These are phyloP conservation scores for Argyresthia albistria DNA, from an alignment of 2,888 invertebrate genomes.

Conservation along the genomic window DNA sequence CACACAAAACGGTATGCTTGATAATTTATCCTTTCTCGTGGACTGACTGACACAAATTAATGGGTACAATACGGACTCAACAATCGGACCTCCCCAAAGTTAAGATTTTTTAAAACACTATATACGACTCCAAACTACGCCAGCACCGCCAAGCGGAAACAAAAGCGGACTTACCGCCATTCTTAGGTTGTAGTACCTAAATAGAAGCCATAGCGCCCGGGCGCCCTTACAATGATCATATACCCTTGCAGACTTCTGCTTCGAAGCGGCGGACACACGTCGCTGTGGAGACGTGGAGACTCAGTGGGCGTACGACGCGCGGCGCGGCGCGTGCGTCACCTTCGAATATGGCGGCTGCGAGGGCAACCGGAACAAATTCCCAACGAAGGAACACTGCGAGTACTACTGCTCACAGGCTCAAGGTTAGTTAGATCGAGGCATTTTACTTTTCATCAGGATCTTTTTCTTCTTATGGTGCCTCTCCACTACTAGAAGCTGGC, in stretches of 20 bases:
- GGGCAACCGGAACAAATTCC: constrained; percentile 87
- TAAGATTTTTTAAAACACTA: too few species aligned
- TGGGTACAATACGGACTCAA: too few species aligned
- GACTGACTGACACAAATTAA: too few species aligned
- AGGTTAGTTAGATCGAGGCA: constrained; percentile 7
- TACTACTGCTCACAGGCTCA: constrained; percentile 70
- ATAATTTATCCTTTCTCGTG: neutral
- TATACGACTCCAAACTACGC: too few species aligned
- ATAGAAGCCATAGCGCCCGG: too few species aligned
- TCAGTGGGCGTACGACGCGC: constrained; percentile 81
- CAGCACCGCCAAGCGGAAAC: too few species aligned
- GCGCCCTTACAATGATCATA: neutral
- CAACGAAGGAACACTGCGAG: constrained; percentile 77
- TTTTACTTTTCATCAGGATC: too few species aligned
- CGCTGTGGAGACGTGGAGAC: constrained; percentile 72
- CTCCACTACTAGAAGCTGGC: too few species aligned
- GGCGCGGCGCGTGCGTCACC: constrained; percentile 80
- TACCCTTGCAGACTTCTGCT: constrained; percentile 74
- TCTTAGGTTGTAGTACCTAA: too few species aligned
- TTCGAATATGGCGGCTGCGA: constrained; percentile 88
- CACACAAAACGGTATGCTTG: neutral
- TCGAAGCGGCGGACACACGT: constrained; percentile 76
- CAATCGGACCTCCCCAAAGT: too few species aligned
- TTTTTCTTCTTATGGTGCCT: too few species aligned
- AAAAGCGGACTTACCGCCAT: too few species aligned